Conservation (phyloP, 2,888 invertebrate species). For the Machimus atricapillus region DNA sequence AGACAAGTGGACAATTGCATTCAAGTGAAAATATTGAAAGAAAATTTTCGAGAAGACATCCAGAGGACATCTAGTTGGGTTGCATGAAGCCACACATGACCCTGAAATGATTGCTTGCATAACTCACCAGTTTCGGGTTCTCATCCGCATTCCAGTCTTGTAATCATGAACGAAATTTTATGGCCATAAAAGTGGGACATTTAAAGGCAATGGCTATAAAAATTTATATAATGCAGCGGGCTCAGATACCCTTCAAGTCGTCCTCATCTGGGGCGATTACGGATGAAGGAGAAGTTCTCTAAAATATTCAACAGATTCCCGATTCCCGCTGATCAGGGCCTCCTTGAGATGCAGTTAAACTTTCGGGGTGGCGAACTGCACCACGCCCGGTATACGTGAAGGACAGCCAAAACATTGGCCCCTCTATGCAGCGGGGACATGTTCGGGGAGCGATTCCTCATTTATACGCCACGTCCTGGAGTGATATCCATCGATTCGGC, state of each 20-base stretch:
- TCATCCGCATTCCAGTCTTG: not conserved
- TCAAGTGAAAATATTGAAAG: not conserved
- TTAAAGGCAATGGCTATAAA: not conserved
- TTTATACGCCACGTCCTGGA: not conserved
- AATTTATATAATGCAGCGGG: not conserved
- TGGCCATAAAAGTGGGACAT: not conserved
- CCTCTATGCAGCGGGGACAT: not conserved
- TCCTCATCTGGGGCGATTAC: not conserved
- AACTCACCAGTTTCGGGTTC: not conserved
- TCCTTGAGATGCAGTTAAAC: not conserved
- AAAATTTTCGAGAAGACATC: not conserved
- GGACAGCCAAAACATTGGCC: not conserved
- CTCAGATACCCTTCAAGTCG: not conserved
- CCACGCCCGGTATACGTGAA: not conserved
- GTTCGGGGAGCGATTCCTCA: not conserved
- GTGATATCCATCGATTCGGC: not conserved
- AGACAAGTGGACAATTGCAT: not conserved
- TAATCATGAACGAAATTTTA: not conserved
- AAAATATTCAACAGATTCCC: constrained; percentile 4
- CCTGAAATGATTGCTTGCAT: not conserved
- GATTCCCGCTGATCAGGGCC: not conserved
- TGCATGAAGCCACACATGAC: not conserved
- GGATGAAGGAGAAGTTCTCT: not conserved
- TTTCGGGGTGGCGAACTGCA: not conserved
- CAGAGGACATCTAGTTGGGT: not conserved